Percentiles rank a stretch among this genome's conserved stretches.
Evolutionary conservation across 1,140 invertebrate species (phyloP).

Genomic region (Ceratitis capitata): DNA sequence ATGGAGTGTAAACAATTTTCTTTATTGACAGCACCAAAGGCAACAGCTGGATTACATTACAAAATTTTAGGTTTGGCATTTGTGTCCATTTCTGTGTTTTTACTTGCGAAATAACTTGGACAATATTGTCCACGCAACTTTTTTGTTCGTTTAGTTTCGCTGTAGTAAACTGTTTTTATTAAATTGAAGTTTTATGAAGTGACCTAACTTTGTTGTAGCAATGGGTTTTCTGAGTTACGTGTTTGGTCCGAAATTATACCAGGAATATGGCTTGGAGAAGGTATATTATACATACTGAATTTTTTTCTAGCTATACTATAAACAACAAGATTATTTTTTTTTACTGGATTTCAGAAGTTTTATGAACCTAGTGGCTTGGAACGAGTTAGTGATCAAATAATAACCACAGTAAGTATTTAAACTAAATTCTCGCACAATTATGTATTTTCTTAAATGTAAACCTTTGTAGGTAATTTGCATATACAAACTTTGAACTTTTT

Average conservation of each 20-base stretch:
- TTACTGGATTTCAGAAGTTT: slow-evolving; percentile 67
- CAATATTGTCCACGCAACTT: not conserved
- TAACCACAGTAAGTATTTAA: slow-evolving; percentile 72
- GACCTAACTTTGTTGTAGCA: not conserved
- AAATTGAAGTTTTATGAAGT: not conserved
- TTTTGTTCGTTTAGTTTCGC: not conserved
- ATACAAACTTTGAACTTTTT: no score
- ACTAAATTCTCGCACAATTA: no score
- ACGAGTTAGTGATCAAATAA: slow-evolving; percentile 77
- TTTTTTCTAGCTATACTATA: slow-evolving; percentile 32
- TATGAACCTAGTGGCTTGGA: slow-evolving; percentile 76
- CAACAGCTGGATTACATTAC: not conserved
- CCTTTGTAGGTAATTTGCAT: no score
- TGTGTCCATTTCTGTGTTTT: not conserved
- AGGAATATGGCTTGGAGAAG: slow-evolving; percentile 70
- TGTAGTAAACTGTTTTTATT: not conserved
- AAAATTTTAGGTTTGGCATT: not conserved
- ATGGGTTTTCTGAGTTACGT: slow-evolving; percentile 67
- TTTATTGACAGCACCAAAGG: not conserved
- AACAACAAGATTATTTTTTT: slow-evolving; percentile 49
- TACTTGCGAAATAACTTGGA: not conserved
- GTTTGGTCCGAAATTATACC: slow-evolving; percentile 73
- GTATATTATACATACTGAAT: slow-evolving; percentile 51
- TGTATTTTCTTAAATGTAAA: not conserved
- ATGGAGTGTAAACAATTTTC: no score